Evolutionary conservation across 2,113 vertebrate species (phyloP), one percentile per base, ranked within the genome.

Genomic region (Nothobranchius furzeri): DNA sequence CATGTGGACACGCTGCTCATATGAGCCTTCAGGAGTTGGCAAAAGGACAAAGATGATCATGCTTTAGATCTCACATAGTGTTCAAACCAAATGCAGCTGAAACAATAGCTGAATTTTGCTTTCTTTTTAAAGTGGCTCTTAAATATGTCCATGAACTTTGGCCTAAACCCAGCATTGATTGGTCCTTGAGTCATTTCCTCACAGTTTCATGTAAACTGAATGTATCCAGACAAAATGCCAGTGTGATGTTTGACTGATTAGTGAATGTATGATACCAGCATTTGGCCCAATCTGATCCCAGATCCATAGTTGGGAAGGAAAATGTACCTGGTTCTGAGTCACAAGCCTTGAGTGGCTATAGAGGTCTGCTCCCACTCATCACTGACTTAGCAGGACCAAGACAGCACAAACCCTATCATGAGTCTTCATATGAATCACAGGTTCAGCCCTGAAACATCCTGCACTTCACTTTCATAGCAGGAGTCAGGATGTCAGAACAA

Each of bases 321-420:
- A 55, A 2, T 48, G 46, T 36, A 2, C 17, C 17, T 30, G 4
- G 1, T 59, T 76, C 53, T 61, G 60, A 82, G 60, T 70, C 76
- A 78, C 42, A 64, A 75, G 61, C 56, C 75, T 20, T 64, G 70
- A 75, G 48, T 65, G 70, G 65, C 72, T 65, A 66, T 56, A 48
- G 25, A 20, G 35, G 25, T 67, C 51, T 17, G 52, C 66, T 56
- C 65, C 65, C 63, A 53, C 68, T 71, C 65, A 56, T 64, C 55
- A 45, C 68, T 43, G 42, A 64, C 48, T 61, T 45, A 69, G 64
- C 68, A 73, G n/a, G 35, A 65, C 36, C 1, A 15, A 56, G 50
- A 67, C 40, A 0, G n/a, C 6, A 4, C 35, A 9, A 36, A 25
- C 55, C 58, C 51, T 46, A 9, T 81, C 60, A 55, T 65, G 12